Base-by-base conservation (phyloP, 2,888 invertebrate species). In the Caenorhabditis macrosperma region DNA sequence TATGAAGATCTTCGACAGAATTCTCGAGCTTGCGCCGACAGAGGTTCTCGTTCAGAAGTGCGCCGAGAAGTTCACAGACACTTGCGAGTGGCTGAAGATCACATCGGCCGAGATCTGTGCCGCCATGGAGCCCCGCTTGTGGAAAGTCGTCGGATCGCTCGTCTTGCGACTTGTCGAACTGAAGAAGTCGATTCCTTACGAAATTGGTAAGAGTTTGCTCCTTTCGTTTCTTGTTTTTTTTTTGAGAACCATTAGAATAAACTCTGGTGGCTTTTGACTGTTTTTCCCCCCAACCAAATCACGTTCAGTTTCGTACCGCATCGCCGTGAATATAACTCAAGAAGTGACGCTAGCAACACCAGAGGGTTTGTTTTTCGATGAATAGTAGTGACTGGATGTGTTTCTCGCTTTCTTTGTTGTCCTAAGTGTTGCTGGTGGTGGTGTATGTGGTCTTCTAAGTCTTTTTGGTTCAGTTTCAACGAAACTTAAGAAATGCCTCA, bases 281-380 rank as follows among this genome's bases (percentile, higher is more conserved):
- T n/a, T 20, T 22, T 50, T 35, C 15, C n/a, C 26, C 24, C 12
- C 7, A 35, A 20, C 17, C 28, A 46, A 9, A 4, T n/a, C 3
- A 10, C 3, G 12, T 68, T 76, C 68, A 68, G 68, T 76, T 61
- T 64, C 61, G 63, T 68, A 64, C 46, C 60, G 61, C 54, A 67
- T 67, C 66, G 66, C 72, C 35, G 55, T 72, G 55, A 41, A 67
- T 26, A 54, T 72, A 60, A 60, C 71, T n/a, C 72, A 66, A 26
- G 66, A 59, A 61, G 72, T 72, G 67, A 74, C 72, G 61, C 55
- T 78, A 67, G 78, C 78, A 55, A 61, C 68, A 38, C 78, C 78
- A 41, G 78, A 78, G 67, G 72, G 72, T 78, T 78, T 46, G 78
- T 78, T 72, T 48, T 17, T 46, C 7, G 46, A n/a, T n/a, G 3